Percentiles rank a stretch among this genome's conserved stretches.
Conservation (phyloP, 2,113 vertebrate genomes). For the Elephantulus edwardii region DNA sequence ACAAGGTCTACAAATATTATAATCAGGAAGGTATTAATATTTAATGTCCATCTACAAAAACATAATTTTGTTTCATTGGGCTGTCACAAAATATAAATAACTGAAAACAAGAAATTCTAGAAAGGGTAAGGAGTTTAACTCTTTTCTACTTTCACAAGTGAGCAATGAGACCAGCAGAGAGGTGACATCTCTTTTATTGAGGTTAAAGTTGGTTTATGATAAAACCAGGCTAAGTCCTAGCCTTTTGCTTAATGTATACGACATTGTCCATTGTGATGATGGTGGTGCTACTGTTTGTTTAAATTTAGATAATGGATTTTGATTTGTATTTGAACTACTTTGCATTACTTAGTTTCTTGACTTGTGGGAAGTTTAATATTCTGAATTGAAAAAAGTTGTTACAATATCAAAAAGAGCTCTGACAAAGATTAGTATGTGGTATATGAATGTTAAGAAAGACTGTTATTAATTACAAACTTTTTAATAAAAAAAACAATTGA, state of each 20-base stretch:
- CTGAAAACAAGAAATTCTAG: slow-evolving; percentile 2
- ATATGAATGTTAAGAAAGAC: background rate
- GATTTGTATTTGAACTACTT: background rate
- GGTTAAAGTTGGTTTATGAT: background rate
- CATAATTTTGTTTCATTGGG: background rate
- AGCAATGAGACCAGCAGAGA: background rate
- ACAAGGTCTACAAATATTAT: background rate
- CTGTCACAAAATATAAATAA: background rate
- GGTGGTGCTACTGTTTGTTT: slow-evolving; percentile 9
- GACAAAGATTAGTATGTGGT: background rate
- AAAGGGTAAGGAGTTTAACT: background rate
- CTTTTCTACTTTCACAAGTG: background rate
- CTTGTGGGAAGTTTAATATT: background rate
- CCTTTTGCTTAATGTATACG: background rate
- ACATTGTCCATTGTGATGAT: background rate
- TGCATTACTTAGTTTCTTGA: slow-evolving; percentile 12
- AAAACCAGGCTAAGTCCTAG: background rate
- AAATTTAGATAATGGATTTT: background rate
- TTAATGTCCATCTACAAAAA: background rate
- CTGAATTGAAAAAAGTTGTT: background rate
- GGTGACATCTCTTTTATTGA: background rate
- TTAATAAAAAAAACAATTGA: background rate
- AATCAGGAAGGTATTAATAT: background rate
- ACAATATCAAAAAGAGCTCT: background rate
- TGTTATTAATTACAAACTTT: background rate